Evolutionary conservation across 2,113 vertebrate genomes (phyloP), one percentile per base, ranked within the genome.

Genomic region (Orycteropus afer): DNA sequence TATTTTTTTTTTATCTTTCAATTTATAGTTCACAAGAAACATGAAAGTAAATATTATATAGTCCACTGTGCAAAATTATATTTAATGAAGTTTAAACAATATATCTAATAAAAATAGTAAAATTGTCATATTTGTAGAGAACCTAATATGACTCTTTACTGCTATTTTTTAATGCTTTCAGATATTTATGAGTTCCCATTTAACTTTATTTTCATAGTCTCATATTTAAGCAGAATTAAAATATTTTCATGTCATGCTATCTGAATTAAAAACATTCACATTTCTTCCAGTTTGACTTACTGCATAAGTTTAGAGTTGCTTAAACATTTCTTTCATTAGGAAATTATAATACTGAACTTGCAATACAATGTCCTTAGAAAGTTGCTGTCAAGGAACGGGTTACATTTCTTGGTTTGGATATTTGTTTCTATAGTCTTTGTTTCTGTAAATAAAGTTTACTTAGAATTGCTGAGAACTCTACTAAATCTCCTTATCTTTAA

Each of bases 21-120:
- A 67, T 92, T 86, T 90, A 34, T 65, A 53, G 53, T 79, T 90
- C 90, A 51, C 22, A 94, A 93, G 47, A 94, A 90, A 65, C 14
- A 55, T 27, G 47, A 53, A 5, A 25, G 8, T 71, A 85, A 74
- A 49, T 65, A 53, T 61, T 53, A 81, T 27, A 7, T 4, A n/a
- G 49, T 69, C 51, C 20, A 67, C 14, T 34, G n/a, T 17, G 82
- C 45, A 29, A 67, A 73, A 90, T 42, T 3, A 42, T 55, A 59
- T 22, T 12, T n/a, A 86, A 91, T 78, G 45, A 11, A 40, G 55
- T 86, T 86, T 81, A 55, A 91, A 89, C 3, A 89, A 34, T 57
- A 2, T 20, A 57, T 57, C 37, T 15, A 53, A 73, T 3, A 69
- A 51, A 49, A 80, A 1, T 12, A 34, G 18, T 69, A 82, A 34